phyloP scores from a whole-genome alignment of 2,888 invertebrate genomes.

The Drosophila suboccidentalis region DNA sequence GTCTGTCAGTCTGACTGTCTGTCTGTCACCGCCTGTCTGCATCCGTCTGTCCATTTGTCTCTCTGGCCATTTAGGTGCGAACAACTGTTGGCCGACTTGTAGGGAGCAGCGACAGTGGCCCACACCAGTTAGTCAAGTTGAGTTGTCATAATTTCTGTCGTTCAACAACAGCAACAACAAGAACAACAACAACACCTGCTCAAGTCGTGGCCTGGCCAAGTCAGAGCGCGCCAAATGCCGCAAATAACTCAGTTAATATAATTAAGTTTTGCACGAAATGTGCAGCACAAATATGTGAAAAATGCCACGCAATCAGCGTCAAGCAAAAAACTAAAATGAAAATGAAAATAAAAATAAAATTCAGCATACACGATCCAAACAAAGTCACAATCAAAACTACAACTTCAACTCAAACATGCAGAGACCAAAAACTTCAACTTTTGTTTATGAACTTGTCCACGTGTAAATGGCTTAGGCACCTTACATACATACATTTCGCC shows the following conservation, averaged over 20 bases:
- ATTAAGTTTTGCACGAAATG: slow-evolving; percentile 82
- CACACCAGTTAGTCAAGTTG: slow-evolving; percentile 79
- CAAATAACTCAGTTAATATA: slow-evolving; percentile 82
- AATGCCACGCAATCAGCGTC: slow-evolving; percentile 77
- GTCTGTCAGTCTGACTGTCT: slow-evolving; percentile 26
- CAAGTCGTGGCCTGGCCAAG: slow-evolving; percentile 44
- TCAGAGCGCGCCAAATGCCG: slow-evolving; percentile 76
- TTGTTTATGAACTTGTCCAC: slow-evolving; percentile 73
- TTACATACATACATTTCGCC: background rate
- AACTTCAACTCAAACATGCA: slow-evolving; percentile 4
- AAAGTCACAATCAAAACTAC: slow-evolving; percentile 40
- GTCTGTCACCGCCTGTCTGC: slow-evolving; percentile 32
- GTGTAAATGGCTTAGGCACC: slow-evolving; percentile 39
- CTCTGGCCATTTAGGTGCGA: slow-evolving; percentile 72
- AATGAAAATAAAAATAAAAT: slow-evolving; percentile 19
- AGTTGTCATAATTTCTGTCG: slow-evolving; percentile 82
- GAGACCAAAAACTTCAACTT: slow-evolving; percentile 45
- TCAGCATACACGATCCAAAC: slow-evolving; percentile 30
- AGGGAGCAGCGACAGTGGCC: slow-evolving; percentile 58
- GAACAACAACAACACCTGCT: slow-evolving; percentile 55
- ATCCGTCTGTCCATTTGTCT: slow-evolving; percentile 24
- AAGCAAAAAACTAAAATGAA: slow-evolving; percentile 28
- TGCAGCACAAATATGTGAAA: slow-evolving; percentile 77
- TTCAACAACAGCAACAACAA: slow-evolving; percentile 62
- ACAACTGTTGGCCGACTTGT: slow-evolving; percentile 62